Conservation (phyloP, 53 echinoderm and acorn worm genomes). For the Mesocentrotus franciscanus region DNA sequence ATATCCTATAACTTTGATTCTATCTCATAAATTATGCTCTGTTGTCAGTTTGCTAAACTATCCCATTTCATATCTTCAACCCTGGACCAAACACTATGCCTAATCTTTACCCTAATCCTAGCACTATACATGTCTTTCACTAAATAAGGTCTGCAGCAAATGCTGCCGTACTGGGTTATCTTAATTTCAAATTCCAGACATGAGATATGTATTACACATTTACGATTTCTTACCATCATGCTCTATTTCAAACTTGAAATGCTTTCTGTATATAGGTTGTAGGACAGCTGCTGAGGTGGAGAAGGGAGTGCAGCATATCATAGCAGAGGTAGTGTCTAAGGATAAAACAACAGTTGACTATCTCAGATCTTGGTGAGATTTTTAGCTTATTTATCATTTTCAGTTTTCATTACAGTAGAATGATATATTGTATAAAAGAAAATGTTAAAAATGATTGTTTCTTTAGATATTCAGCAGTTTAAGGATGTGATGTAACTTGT, state of each 20-base stretch:
- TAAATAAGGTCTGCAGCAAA: neutral
- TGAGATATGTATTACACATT: neutral
- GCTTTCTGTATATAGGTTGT: slow-evolving; percentile 58
- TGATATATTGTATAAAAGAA: too few relatives aligned
- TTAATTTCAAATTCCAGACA: neutral
- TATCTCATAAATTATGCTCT: too few relatives aligned
- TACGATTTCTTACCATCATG: neutral
- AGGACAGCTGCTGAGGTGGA: slow-evolving; percentile 73
- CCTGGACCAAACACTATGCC: too few relatives aligned
- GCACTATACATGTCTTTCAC: too few relatives aligned
- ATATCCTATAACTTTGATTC: neutral
- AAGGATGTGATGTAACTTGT: too few relatives aligned
- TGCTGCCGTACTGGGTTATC: too few relatives aligned
- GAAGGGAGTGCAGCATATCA: slow-evolving; percentile 86
- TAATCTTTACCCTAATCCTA: too few relatives aligned
- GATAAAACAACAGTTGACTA: slow-evolving; percentile 74
- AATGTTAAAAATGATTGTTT: too few relatives aligned
- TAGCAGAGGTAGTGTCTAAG: slow-evolving; percentile 85
- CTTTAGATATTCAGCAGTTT: too few relatives aligned
- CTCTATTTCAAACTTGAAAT: neutral
- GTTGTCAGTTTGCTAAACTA: too few relatives aligned
- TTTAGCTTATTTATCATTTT: neutral
- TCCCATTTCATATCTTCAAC: too few relatives aligned
- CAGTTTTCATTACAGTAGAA: neutral
- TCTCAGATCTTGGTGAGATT: slow-evolving; percentile 75